Evolutionary conservation across 2,888 invertebrate species (phyloP).

Genomic region (Abrostola tripartita): DNA sequence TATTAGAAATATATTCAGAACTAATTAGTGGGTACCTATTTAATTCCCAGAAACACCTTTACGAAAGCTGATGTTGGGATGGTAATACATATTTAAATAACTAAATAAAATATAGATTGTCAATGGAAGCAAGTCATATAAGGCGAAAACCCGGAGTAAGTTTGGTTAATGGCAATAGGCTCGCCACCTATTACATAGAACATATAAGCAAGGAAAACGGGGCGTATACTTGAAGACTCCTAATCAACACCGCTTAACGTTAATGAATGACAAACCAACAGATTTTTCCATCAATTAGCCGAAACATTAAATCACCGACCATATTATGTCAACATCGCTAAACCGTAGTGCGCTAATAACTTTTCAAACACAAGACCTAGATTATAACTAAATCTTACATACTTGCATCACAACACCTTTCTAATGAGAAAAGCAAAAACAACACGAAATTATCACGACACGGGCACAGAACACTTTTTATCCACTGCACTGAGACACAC

Average conservation of each 20-base stretch:
- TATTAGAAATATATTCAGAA: too few species aligned
- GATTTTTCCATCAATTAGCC: neutral
- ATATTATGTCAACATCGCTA: constrained; percentile 43
- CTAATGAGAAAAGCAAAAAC: constrained; percentile 17
- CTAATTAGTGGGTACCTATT: too few species aligned
- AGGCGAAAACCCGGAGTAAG: too few species aligned
- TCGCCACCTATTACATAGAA: too few species aligned
- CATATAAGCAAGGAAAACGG: too few species aligned
- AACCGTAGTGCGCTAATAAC: constrained; percentile 4
- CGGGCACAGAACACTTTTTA: constrained; percentile 41
- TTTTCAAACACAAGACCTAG: constrained; percentile 43
- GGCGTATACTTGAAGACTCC: too few species aligned
- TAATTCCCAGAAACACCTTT: too few species aligned
- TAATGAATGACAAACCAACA: neutral
- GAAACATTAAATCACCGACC: neutral
- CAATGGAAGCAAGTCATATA: too few species aligned
- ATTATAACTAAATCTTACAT: constrained; percentile 49
- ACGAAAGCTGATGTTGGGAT: too few species aligned
- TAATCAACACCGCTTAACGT: neutral
- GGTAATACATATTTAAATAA: too few species aligned
- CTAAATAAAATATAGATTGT: too few species aligned
- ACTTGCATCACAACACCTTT: constrained; percentile 51
- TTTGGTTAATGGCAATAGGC: too few species aligned
- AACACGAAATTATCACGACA: constrained; percentile 41
- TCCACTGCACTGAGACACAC: constrained; percentile 27